Base-by-base conservation (phyloP, 2,797 vertebrate species). In the Rhinatrema bivittatum region DNA sequence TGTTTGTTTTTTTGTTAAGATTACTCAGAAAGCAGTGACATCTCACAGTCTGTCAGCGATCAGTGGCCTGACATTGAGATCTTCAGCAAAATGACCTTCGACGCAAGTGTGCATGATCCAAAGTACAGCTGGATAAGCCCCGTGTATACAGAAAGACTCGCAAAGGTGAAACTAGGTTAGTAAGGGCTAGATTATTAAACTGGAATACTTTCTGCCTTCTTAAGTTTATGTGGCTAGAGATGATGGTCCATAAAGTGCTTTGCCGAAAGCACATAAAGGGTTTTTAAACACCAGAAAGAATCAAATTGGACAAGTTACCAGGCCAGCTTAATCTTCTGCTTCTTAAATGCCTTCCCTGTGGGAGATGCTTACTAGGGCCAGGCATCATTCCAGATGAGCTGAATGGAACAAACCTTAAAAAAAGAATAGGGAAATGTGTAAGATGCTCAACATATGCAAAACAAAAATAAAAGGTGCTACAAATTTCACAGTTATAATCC, bases 11-110 rank as follows among this genome's bases (percentile, higher is more conserved):
- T 60, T 57, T 43, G n/a, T n/a, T n/a, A n/a, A 82, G 73, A 50
- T 50, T 56, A 59, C 20, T 54, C 74, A 16, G 79, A 89, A 30
- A 74, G 43, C 24, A 53, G 60, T 2, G 79, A 80, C n/a, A n/a
- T n/a, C n/a, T n/a, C n/a, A n/a, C n/a, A n/a, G n/a, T n/a, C n/a
- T n/a, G n/a, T n/a, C n/a, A n/a, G 74, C 3, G 77, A 70, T 32
- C 86, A 85, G 46, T 96, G 92, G 94, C 96, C 96, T 2, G 94
- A 99, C 60, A 78, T 97, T 12, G 93, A 99, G 76, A 82, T 87
- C 18, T 79, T 98, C 56, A 82, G 81, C 54, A 94, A 93, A 66
- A 75, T 94, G 72, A 60, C 86, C 39, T 98, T 99, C 71, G 91
- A 98, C 56, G 59, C 87, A 54, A 86, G 66, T 14, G 85, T 92